Evolutionary conservation across 2,797 vertebrate genomes (phyloP), one percentile per base, ranked within the genome.

Genomic region (Acestrorhynchus altus): DNA sequence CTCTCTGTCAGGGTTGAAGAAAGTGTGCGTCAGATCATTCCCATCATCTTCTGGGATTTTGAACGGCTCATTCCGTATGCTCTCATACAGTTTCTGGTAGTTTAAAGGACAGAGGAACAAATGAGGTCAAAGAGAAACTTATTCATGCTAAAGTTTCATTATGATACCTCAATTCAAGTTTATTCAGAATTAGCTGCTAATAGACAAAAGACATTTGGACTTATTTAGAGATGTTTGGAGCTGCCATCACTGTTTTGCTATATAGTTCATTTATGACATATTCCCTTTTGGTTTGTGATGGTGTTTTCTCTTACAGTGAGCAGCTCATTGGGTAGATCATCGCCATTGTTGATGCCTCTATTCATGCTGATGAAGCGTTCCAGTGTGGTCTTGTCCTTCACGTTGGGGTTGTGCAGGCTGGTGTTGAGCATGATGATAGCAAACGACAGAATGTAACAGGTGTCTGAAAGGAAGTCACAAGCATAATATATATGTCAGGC

Each of bases 361-460:
- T 97, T 98, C 95, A 98, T 98, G 83, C 94, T 92, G 72, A 96
- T 86, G 66, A 98, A 98, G 49, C 94, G 94, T 83, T 97, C 96
- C 75, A 97, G 94, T 0, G 93, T 90, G 0, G 95, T 95, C 86
- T 94, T 96, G 87, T 98, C 96, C 81, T 96, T 96, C 76, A 98
- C 96, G 0, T 95, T 97, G 81, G 96, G 96, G 86, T 98, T 98
- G 91, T 98, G 97, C 22, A 98, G 92, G 83, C 96, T 97, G 80
- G 97, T 98, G 92, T 98, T 98, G 77, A 98, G 84, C 96, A 98
- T 97, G 89, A 98, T 98, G 90, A 96, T 88, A n/a, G 97, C 96
- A 77, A 98, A 98, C 22, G 96, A 97, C 78, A 98, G 92, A 86
- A 98, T 92, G 70, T 98, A 98, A 89, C 97, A 98, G 2, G 96